Percentiles rank a stretch among this genome's conserved stretches.
phyloP scores from a whole-genome alignment of 1,140 invertebrate species.

The Pomacea maculata region DNA sequence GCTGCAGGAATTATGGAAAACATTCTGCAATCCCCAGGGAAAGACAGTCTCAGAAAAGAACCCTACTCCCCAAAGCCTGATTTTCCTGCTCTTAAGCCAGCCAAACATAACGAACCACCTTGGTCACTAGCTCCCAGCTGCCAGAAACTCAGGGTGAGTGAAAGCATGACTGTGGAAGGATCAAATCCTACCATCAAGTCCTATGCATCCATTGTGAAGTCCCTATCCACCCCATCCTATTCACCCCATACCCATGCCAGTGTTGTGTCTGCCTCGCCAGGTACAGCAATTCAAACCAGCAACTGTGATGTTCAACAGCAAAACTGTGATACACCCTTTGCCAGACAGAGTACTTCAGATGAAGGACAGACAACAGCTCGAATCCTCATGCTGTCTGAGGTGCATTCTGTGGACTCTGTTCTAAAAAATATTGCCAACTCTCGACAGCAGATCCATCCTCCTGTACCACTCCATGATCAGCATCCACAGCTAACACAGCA shows the following conservation, averaged over 20 bases:
- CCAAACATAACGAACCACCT: conserved; percentile 21
- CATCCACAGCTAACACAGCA: neutral
- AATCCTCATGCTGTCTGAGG: too few relatives aligned
- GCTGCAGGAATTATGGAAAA: too few relatives aligned
- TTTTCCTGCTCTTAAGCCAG: conserved; percentile 13
- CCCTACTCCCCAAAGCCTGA: neutral
- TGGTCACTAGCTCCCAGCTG: conserved; percentile 10
- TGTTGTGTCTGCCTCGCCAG: neutral
- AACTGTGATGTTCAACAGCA: too few relatives aligned
- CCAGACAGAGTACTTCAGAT: too few relatives aligned
- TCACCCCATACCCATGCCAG: neutral
- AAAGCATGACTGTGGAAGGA: neutral
- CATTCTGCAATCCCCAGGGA: too few relatives aligned
- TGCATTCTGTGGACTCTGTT: too few relatives aligned
- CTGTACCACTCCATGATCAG: neutral
- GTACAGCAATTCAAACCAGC: too few relatives aligned
- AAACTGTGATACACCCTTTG: too few relatives aligned
- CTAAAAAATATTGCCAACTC: too few relatives aligned
- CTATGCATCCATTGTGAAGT: conserved; percentile 24
- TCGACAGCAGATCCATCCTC: neutral
- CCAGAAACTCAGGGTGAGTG: neutral
- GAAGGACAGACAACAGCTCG: too few relatives aligned
- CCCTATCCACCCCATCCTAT: conserved; percentile 2
- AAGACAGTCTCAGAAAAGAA: too few relatives aligned
- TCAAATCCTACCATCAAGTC: conserved; percentile 9